phyloP scores from a whole-genome alignment of 2,888 invertebrate genomes.

The Dysmachus trigonus region DNA sequence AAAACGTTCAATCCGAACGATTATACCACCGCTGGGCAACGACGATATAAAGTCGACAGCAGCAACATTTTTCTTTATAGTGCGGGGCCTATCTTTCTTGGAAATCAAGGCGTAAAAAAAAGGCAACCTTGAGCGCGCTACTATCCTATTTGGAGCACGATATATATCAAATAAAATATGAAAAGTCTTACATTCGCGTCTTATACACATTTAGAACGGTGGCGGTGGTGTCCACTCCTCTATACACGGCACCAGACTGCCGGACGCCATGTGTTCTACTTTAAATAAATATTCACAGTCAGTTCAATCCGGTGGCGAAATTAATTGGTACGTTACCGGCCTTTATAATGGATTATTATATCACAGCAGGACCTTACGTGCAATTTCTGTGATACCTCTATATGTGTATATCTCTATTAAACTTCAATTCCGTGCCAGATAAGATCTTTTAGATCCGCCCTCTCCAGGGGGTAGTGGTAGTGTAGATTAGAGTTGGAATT shows the following conservation, averaged over 20 bases:
- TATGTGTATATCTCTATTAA: background rate
- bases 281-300: background rate
- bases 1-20: background rate
- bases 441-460: background rate
- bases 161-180: no score
- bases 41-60: background rate
- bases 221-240: background rate
- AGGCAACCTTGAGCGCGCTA: background rate
- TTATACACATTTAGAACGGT: background rate
- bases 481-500: no score
- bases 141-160: no score
- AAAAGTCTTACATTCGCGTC: no score
- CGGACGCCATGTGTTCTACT: slow-evolving; percentile 16
- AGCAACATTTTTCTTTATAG: background rate
- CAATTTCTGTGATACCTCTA: background rate
- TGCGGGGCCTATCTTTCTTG: background rate
- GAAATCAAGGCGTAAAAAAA: slow-evolving; percentile 11
- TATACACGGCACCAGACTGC: background rate
- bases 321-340: slow-evolving; percentile 25
- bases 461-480: background rate
- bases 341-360: slow-evolving; percentile 1
- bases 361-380: background rate
- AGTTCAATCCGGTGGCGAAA: background rate
- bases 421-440: background rate
- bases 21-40: background rate